phyloP scores from a whole-genome alignment of 2,888 invertebrate species.

The Polydrusus tereticollis region DNA sequence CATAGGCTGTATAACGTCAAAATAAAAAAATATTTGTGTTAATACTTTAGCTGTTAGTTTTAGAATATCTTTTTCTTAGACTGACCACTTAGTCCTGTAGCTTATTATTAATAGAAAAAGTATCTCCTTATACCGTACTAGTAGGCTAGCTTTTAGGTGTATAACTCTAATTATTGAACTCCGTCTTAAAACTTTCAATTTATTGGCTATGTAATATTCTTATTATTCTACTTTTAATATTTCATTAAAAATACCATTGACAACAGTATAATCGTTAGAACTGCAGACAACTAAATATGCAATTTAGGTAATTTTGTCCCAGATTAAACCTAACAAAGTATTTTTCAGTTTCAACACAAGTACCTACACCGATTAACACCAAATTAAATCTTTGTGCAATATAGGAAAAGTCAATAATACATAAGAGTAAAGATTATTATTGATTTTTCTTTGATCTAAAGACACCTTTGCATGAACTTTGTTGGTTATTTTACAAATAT shows the following conservation, averaged over 20 bases:
- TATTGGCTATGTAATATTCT: neutral
- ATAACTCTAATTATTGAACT: neutral
- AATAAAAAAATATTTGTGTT: slow-evolving; percentile 8
- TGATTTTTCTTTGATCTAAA: slow-evolving; percentile 19
- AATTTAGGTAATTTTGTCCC: slow-evolving; percentile 2
- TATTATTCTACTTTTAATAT: too few species aligned
- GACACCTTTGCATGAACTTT: slow-evolving; percentile 35
- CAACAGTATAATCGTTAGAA: neutral
- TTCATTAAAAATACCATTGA: neutral
- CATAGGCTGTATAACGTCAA: too few species aligned
- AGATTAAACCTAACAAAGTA: neutral
- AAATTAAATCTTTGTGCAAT: neutral
- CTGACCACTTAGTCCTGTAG: neutral
- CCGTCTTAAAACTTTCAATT: too few species aligned
- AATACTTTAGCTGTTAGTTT: neutral
- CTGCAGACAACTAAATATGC: neutral
- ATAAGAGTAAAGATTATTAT: neutral
- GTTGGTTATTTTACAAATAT: slow-evolving; percentile 32
- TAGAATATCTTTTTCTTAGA: slow-evolving; percentile 3
- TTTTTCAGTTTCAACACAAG: slow-evolving; percentile 3
- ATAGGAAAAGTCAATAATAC: slow-evolving; percentile 4
- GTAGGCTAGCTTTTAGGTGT: neutral
- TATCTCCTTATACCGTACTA: too few species aligned
- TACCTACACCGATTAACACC: slow-evolving; percentile 5
- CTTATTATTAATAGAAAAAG: neutral